Evolutionary conservation across 2,888 invertebrate species (phyloP).

Genomic region (Papilio demoleus): DNA sequence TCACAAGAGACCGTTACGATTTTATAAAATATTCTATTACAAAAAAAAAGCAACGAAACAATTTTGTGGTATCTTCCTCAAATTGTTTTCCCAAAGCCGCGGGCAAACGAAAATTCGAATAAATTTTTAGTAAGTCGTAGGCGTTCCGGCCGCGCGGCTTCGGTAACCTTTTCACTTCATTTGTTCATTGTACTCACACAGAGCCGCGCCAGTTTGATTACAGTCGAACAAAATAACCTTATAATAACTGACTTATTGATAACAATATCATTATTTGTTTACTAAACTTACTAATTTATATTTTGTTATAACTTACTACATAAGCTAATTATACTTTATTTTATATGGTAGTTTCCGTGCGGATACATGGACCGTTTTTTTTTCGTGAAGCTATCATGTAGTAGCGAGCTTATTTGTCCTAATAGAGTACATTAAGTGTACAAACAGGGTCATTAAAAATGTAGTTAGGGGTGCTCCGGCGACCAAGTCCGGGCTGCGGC

Average conservation of each 20-base stretch:
- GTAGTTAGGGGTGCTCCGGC: slow-evolving; percentile 18
- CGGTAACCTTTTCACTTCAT: background rate
- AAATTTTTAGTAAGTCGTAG: slow-evolving; percentile 24
- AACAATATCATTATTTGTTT: background rate
- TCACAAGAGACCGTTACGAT: slow-evolving; percentile 1
- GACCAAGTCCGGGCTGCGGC: slow-evolving; percentile 1
- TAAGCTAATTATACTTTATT: background rate
- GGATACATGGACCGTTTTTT: background rate
- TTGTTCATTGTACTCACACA: background rate
- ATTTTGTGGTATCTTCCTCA: slow-evolving; percentile 18
- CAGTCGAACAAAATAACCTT: background rate
- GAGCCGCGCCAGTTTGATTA: background rate
- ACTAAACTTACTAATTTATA: no score
- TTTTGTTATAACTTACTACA: no score
- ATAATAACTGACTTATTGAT: background rate
- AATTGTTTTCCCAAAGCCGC: slow-evolving; percentile 24
- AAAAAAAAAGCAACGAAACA: slow-evolving; percentile 28
- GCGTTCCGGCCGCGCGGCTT: background rate
- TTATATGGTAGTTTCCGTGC: background rate
- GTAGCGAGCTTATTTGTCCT: slow-evolving; percentile 19
- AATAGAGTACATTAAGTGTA: slow-evolving; percentile 26
- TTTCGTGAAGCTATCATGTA: background rate
- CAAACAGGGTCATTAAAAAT: slow-evolving; percentile 22
- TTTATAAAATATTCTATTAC: slow-evolving; percentile 35
- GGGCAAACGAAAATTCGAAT: slow-evolving; percentile 24